Base-by-base conservation (phyloP, 2,113 vertebrate genomes). In the Notarius quadriscutis region DNA sequence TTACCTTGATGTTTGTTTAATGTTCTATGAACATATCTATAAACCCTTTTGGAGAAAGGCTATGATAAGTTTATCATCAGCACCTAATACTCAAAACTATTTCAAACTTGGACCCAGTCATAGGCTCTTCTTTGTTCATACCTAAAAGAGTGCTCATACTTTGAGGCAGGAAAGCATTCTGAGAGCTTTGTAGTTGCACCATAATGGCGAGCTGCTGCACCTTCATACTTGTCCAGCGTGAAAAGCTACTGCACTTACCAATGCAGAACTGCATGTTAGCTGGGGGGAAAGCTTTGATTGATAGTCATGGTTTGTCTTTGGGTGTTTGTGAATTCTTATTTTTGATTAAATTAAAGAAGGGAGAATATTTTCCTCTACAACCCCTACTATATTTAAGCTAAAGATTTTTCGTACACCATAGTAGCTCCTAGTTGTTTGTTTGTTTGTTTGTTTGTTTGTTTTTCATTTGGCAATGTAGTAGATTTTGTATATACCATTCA, bases 321-420 rank as follows among this genome's bases (percentile, higher is more conserved):
- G 57, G 78, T 85, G 67, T 74, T 72, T 71, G 63, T 80, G 72
- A 27, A 88, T 74, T 80, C 34, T 87, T 84, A 63, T 85, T 87
- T 90, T 89, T 87, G 34, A 86, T 82, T 69, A 11, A 85, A 86
- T 87, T 87, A 91, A 93, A 94, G 92, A 95, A 94, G 94, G 95
- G 93, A 95, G 91, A 94, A 93, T 84, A 91, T 92, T 94, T 93
- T 94, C 93, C 92, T 92, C 90, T 89, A 90, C 91, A 93, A 92
- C 89, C 91, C 92, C 91, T 92, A 92, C 74, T 89, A 91, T 17
- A 83, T 92, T 91, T 92, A 91, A 89, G 72, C 85, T 58, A 83
- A 88, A 81, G 25, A 74, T 50, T 81, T 60, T 87, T 86, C 86
- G 50, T 86, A 81, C 57, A 88, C 60, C 58, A 34, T 62, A 41